Percentiles rank a stretch among this genome's conserved stretches.
These are phyloP conservation scores for Holacanthus passer DNA, from an alignment of 2,113 vertebrate species.

Conservation along the genomic window DNA sequence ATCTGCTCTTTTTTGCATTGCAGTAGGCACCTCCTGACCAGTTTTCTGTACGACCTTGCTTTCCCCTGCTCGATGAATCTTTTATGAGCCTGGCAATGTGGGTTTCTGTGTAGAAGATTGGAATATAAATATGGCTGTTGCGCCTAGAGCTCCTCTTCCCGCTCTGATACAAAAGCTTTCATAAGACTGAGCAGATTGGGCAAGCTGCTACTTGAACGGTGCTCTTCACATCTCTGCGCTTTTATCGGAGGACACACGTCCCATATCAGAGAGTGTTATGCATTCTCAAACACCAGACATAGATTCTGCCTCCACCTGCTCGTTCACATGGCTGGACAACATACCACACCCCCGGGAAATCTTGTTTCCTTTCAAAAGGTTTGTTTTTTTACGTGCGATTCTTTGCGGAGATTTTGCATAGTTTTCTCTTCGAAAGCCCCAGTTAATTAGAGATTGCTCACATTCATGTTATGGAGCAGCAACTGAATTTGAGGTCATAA, in stretches of 20 bases:
- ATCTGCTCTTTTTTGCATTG: conserved; percentile 71
- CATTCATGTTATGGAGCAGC: conserved; percentile 6
- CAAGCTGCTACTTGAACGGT: conserved; percentile 66
- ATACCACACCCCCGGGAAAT: conserved; percentile 12
- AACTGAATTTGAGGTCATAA: conserved; percentile 41
- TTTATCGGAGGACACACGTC: conserved; percentile 65
- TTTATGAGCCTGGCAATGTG: conserved; percentile 86
- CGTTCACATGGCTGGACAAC: conserved; percentile 36
- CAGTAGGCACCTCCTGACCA: conserved; percentile 80
- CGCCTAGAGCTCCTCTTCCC: conserved; percentile 76
- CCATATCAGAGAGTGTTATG: conserved; percentile 37
- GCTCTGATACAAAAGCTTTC: conserved; percentile 79
- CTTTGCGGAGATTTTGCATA: conserved; percentile 4
- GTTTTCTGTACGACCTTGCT: conserved; percentile 84
- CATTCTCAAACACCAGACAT: conserved; percentile 36
- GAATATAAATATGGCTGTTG: conserved; percentile 87
- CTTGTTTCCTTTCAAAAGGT: conserved; percentile 19
- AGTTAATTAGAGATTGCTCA: conserved; percentile 26
- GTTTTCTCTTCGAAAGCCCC: not conserved
- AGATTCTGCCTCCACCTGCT: conserved; percentile 52
- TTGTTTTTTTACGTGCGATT: conserved; percentile 16
- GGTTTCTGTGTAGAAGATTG: conserved; percentile 86
- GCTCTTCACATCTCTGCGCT: conserved; percentile 58
- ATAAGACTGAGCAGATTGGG: conserved; percentile 74
- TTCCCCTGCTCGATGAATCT: conserved; percentile 85